These are phyloP conservation scores for Rhadinocentrus ornatus DNA, from an alignment of 2,797 vertebrate species.

Conservation along the genomic window DNA sequence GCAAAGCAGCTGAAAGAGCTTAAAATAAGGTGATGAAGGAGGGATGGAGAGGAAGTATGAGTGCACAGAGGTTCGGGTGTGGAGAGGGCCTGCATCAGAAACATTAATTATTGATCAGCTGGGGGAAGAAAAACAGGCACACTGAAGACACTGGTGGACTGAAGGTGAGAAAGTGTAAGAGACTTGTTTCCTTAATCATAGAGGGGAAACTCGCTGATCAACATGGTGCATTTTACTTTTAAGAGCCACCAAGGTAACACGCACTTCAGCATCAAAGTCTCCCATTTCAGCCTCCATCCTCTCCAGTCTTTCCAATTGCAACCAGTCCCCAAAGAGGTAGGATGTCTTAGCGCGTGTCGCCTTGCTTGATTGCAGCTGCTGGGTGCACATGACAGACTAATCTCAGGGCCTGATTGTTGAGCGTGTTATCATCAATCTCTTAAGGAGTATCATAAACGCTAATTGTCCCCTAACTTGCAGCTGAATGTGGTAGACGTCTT, in stretches of 20 bases:
- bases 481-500: conserved; percentile 19
- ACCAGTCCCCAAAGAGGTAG: conserved; percentile 39
- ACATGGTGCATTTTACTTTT: conserved; percentile 1
- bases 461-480: not conserved
- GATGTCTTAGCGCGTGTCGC: conserved; percentile 46
- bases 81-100: conserved; percentile 56
- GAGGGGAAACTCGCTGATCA: not conserved
- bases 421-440: conserved; percentile 8
- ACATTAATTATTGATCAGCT: conserved; percentile 73
- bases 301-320: conserved; percentile 29
- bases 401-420: conserved; percentile 24
- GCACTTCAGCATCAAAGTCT: not conserved
- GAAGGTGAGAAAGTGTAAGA: not conserved
- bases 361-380: conserved; percentile 54
- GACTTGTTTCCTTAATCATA: not conserved
- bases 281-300: conserved; percentile 11
- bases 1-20: not conserved
- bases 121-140: not conserved
- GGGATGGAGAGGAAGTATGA: conserved; percentile 1
- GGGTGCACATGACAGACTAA: conserved; percentile 52
- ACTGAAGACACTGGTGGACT: not conserved
- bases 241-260: too few species aligned
- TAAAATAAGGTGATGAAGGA: conserved; percentile 25
- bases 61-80: conserved; percentile 19
- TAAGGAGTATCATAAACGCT: conserved; percentile 12